Conservation (phyloP, 2,888 invertebrate species). For the Bhutanitis thaidina region DNA sequence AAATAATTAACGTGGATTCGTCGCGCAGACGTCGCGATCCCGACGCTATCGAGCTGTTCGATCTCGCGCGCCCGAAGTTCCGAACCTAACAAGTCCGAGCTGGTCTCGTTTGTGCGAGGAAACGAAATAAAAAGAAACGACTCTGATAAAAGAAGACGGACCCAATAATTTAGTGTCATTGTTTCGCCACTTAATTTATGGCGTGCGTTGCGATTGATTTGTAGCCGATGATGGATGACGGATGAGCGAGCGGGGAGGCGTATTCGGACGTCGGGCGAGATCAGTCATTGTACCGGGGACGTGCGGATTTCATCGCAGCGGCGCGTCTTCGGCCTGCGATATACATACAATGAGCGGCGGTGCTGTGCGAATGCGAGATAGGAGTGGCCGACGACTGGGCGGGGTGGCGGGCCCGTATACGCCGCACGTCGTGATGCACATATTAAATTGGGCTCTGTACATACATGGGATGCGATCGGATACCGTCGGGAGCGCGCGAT, state of each 20-base stretch:
- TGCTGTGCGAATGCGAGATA: constrained; percentile 70
- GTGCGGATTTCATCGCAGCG: constrained; percentile 63
- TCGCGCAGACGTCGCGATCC: constrained; percentile 23
- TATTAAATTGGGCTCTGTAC: constrained; percentile 76
- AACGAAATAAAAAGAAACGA: constrained; percentile 64
- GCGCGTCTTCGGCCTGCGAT: constrained; percentile 45
- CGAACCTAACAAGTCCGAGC: constrained; percentile 74
- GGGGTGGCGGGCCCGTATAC: constrained; percentile 69
- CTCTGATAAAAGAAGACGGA: constrained; percentile 70
- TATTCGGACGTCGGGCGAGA: constrained; percentile 37
- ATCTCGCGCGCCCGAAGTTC: constrained; percentile 65
- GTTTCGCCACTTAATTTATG: constrained; percentile 76
- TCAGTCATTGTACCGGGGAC: constrained; percentile 47
- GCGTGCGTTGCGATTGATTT: constrained; percentile 77
- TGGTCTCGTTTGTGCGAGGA: constrained; percentile 75
- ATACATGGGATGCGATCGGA: constrained; percentile 65
- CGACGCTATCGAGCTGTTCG: constrained; percentile 61
- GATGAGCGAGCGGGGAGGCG: constrained; percentile 27
- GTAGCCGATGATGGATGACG: constrained; percentile 37
- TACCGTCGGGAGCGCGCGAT: constrained; percentile 43
- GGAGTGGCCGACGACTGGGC: constrained; percentile 69
- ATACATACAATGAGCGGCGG: constrained; percentile 75
- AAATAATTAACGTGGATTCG: constrained; percentile 23
- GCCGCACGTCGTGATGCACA: constrained; percentile 76
- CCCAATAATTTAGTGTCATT: constrained; percentile 77